Evolutionary conservation across 1,140 invertebrate species (phyloP).

Genomic region (Drosophila tsacasi): DNA sequence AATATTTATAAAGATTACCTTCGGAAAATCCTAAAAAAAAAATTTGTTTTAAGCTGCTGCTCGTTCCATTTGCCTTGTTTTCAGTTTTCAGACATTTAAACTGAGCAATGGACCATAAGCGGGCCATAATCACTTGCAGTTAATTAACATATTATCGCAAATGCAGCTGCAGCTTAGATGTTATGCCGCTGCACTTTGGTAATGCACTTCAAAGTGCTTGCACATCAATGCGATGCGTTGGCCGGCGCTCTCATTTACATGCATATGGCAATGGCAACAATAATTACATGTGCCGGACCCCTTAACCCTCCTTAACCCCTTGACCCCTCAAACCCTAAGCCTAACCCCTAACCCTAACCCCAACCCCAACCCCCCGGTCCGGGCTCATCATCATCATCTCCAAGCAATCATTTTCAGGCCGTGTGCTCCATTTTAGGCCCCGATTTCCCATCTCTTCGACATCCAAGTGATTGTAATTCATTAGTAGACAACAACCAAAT

Average conservation of each 20-base stretch:
- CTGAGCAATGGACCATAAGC: slow-evolving; percentile 55
- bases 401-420: slow-evolving; percentile 45
- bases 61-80: slow-evolving; percentile 1
- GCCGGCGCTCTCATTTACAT: slow-evolving; percentile 60
- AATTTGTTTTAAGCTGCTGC: no score
- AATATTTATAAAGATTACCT: no score
- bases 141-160: slow-evolving; percentile 80
- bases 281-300: slow-evolving; percentile 72
- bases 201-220: slow-evolving; percentile 83
- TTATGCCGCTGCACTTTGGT: slow-evolving; percentile 72
- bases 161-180: slow-evolving; percentile 53
- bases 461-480: slow-evolving; percentile 81
- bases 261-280: slow-evolving; percentile 54
- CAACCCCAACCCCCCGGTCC: background rate
- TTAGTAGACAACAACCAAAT: slow-evolving; percentile 80
- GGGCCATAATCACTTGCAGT: slow-evolving; percentile 69
- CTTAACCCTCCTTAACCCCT: background rate
- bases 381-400: slow-evolving; percentile 11
- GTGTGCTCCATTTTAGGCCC: slow-evolving; percentile 6
- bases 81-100: background rate
- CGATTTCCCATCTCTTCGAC: slow-evolving; percentile 7
- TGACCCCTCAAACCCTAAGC: background rate
- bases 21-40: no score
- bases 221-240: slow-evolving; percentile 65
- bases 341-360: background rate